Conservation (phyloP, 2,888 invertebrate species). For the Zeuzera pyrina region DNA sequence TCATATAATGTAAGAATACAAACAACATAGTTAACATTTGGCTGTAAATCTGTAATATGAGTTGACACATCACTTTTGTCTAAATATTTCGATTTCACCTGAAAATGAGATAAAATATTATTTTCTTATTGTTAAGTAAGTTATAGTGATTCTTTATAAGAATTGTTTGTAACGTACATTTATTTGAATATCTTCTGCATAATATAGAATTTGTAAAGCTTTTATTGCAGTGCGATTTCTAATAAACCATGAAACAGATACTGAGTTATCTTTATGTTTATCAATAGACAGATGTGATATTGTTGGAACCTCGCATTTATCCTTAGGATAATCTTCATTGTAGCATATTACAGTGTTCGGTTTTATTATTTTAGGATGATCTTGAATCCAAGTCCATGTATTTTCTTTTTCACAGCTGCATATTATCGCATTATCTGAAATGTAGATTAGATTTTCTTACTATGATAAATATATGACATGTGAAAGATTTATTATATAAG, state of each 20-base stretch:
- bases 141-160: not conserved
- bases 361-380: constrained; percentile 78
- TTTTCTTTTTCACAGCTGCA: constrained; percentile 93
- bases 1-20: constrained; percentile 53
- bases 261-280: constrained; percentile 88
- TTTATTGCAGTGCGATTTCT: constrained; percentile 88
- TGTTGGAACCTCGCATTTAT: constrained; percentile 77
- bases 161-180: not conserved
- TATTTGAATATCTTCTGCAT: constrained; percentile 55
- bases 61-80: constrained; percentile 51
- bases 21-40: constrained; percentile 50
- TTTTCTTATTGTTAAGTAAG: not conserved
- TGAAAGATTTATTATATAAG: not conserved
- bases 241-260: constrained; percentile 91
- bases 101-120: constrained; percentile 21
- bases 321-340: constrained; percentile 56
- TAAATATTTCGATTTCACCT: constrained; percentile 55
- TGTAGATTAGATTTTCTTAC: constrained; percentile 8
- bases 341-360: constrained; percentile 43
- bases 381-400: constrained; percentile 93
- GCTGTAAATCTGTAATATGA: constrained; percentile 41
- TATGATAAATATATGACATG: no score
- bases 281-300: constrained; percentile 88
- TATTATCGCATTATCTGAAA: constrained; percentile 87
- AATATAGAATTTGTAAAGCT: constrained; percentile 88